These are phyloP conservation scores for Lutraria lutraria DNA, from an alignment of 2,888 invertebrate species.

Conservation along the genomic window DNA sequence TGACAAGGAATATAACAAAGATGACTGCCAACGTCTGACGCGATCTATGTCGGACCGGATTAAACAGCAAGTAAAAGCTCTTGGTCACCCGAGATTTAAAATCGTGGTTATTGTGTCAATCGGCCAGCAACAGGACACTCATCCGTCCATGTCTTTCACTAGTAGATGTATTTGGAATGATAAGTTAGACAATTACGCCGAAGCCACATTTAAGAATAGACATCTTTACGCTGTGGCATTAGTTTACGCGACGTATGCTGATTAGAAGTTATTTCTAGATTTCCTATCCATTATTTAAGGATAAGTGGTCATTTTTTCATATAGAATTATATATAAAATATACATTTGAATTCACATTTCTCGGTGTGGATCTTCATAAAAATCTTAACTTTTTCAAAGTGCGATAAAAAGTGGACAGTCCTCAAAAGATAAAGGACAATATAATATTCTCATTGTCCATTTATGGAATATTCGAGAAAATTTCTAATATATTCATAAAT, in stretches of 20 bases:
- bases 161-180: constrained; percentile 83
- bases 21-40: constrained; percentile 73
- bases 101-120: constrained; percentile 79
- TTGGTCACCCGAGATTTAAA: constrained; percentile 79
- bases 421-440: no score
- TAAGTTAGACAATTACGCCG: constrained; percentile 79
- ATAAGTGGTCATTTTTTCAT: no score
- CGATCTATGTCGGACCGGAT: constrained; percentile 76
- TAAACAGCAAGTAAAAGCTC: constrained; percentile 78
- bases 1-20: constrained; percentile 75
- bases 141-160: constrained; percentile 76
- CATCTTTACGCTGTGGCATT: constrained; percentile 79
- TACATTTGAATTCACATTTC: no score
- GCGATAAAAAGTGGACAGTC: no score
- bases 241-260: constrained; percentile 79
- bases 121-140: constrained; percentile 71
- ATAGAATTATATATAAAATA: no score
- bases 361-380: no score
- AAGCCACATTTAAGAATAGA: constrained; percentile 75
- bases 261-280: constrained; percentile 57
- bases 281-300: not conserved
- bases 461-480: no score
- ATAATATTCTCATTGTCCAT: no score
- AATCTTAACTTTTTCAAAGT: no score
- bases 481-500: no score